Base-by-base conservation (phyloP, 2,888 invertebrate genomes). In the Lottia scabra region DNA sequence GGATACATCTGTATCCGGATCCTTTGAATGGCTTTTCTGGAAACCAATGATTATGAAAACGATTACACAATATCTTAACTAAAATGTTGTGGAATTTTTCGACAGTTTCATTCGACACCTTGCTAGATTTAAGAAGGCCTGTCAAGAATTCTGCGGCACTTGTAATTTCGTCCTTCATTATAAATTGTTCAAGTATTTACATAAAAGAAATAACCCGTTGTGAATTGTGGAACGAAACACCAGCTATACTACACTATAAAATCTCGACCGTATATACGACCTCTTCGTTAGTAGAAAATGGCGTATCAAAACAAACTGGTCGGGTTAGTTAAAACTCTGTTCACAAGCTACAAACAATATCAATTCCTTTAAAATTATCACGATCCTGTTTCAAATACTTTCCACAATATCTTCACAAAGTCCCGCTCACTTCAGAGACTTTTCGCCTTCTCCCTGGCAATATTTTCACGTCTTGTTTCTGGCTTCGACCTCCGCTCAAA, bases 21-120 rank as follows among this genome's bases (percentile, higher is more conserved):
- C 94, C 94, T 88, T 92, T 93, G 84, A 91, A 92, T 65, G 94
- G 94, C 83, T 92, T 91, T 78, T 93, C 93, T 30, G 94, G 94
- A 87, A 94, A 94, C 94, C 94, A 94, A 87, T 94, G 94, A 88
- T 93, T 92, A 86, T 92, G 88, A 84, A 92, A 93, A 75, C 92
- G 91, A n/a, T 76, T 75, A 63, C 80, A 77, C 68, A 89, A 72
- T 64, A 83, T 68, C 68, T 80, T 77, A 44, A 78, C 78, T 48
- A 87, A 72, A 56, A 70, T 76, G 15, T 68, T 46, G 45, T 82
- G 81, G 74, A 86, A 86, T 19, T 71, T 77, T 38, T 77, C 75
- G 23, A 79, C 72, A 69, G 77, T 78, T 63, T 79, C 74, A n/a
- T 77, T 72, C 64, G 76, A 78, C 65, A 81, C 78, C 67, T 80